These are phyloP conservation scores for Mimas tiliae DNA, from an alignment of 2,888 invertebrate species.

Conservation along the genomic window DNA sequence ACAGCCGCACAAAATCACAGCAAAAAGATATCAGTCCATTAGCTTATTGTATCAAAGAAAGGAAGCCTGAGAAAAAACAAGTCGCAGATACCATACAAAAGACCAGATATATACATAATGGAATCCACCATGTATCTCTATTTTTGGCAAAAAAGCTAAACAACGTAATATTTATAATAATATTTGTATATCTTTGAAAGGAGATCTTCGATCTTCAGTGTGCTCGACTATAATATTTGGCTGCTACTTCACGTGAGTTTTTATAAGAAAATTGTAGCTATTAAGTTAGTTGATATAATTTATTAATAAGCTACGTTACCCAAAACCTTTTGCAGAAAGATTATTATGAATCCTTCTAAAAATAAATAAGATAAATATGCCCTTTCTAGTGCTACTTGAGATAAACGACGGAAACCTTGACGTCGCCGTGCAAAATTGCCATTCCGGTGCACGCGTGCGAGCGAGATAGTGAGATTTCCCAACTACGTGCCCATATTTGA, in stretches of 20 bases:
- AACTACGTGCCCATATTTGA: no score
- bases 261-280: neutral
- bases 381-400: no score
- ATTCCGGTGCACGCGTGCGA: no score
- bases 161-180: neutral
- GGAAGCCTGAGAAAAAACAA: neutral
- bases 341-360: no score
- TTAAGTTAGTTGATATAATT: neutral
- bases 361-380: no score
- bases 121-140: constrained; percentile 2
- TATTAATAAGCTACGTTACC: no score
- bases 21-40: constrained; percentile 11
- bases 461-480: no score
- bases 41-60: constrained; percentile 6
- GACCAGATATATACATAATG: neutral
- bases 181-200: neutral
- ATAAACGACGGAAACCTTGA: no score
- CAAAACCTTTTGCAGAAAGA: no score
- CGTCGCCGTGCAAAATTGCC: no score
- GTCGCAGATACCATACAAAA: neutral
- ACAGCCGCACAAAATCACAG: neutral
- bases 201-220: no score
- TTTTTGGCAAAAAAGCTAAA: neutral
- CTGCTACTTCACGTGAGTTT: neutral
- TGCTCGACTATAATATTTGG: neutral